Base-by-base conservation (phyloP, 2,888 invertebrate genomes). In the Lycia hirtaria region DNA sequence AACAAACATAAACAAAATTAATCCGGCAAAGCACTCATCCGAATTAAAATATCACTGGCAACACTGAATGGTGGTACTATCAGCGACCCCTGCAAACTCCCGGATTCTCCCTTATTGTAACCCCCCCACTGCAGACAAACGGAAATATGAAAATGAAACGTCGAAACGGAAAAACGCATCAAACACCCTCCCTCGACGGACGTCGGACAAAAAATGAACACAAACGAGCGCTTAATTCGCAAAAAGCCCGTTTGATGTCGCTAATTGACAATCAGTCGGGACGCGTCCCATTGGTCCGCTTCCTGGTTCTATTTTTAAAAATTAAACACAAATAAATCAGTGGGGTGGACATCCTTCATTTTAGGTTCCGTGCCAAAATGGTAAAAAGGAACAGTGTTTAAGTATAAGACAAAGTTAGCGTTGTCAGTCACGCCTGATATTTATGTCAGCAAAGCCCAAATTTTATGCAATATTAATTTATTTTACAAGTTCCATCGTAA, bases 221-320 rank as follows among this genome's bases (percentile, higher is more conserved):
- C 83, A 87, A 88, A 83, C 88, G 83, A 75, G 75, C 87, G 88
- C 86, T 89, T 91, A 91, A 92, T 92, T 92, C 89, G 92, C 89
- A 92, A 91, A 92, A 90, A 92, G 91, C 87, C 87, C 92, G 91
- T 92, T 92, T 92, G 92, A 92, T 91, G 91, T 92, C 84, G 81
- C 91, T 92, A 92, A 92, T 92, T 92, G 92, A 92, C 92, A 91
- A 91, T 92, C 92, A 92, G 84, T 74, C 81, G 82, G 83, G 92
- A 85, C 85, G 90, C 85, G 91, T 88, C 85, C 87, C 91, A 91
- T 90, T 91, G 91, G 88, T 78, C 77, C 74, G 82, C 78, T 83
- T 82, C 85, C 84, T 78, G 81, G 85, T 88, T 87, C 88, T 81
- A 83, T 88, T 89, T 91, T 87, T 80, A 87, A 91, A 91, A 90